Base-by-base conservation (phyloP, 2,797 vertebrate genomes). In the Amniataba percoides region DNA sequence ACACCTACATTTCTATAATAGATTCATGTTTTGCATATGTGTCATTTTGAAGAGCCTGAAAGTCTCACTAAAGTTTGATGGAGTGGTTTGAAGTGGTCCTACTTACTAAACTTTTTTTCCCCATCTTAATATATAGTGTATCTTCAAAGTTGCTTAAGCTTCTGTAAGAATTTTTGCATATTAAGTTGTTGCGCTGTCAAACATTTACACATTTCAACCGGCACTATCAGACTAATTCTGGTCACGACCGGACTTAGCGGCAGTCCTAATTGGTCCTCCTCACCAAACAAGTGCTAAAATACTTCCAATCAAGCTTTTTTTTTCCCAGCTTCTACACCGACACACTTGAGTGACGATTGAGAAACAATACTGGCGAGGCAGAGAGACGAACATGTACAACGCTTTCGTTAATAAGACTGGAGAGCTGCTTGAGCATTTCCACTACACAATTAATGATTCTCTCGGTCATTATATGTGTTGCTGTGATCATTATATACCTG, bases 251-350 rank as follows among this genome's bases (percentile, higher is more conserved):
- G 31, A 74, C 27, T 52, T 27, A 27, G 21, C 9, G n/a, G 5
- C 14, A 5, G 14, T 49, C 62, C 42, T 82, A 75, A 79, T 81
- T 67, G 72, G 69, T 64, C 65, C 60, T 52, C 40, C 3, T 61
- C 51, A 55, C 63, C 46, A 71, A 75, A 72, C 51, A 64, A 49
- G 69, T 34, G 60, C 51, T 58, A 51, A 62, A 75, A 58, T 6
- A 31, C 23, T 72, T 40, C 60, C 25, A 57, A 0, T 49, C 18
- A 27, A 58, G 19, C 25, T 23, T 48, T 58, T 53, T 23, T 48
- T 58, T 53, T 63, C 58, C 57, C 59, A 55, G 31, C 21, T n/a
- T 58, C 1, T 48, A 40, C 40, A 42, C 6, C 2, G 63, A 55
- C 58, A 80, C 12, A 58, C 71, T 69, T 69, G 51, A 70, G 56